A percentile compares a stretch with the other conserved stretches of the same genome.
These are phyloP conservation scores for Aleiodes sp. DNA, from an alignment of 1,140 invertebrate species.

Conservation along the genomic window DNA sequence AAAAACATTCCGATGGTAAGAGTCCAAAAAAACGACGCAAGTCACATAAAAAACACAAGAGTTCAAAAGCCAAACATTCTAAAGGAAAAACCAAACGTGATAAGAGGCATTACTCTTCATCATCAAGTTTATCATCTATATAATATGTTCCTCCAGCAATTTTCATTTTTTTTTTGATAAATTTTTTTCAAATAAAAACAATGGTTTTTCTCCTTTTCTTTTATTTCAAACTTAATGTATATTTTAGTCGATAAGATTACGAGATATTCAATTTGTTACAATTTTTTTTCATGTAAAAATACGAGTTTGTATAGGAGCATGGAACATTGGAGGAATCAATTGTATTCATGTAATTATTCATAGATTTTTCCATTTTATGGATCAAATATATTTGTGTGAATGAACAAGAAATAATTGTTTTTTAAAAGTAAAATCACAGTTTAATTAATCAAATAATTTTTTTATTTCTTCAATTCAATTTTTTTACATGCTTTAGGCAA, in stretches of 20 bases:
- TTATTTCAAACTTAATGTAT: not conserved
- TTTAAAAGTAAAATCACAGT: not conserved
- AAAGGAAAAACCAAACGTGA: not conserved
- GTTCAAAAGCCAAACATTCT: not conserved
- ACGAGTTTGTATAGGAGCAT: too few species aligned
- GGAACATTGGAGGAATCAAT: too few species aligned
- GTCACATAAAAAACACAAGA: constrained; percentile 1
- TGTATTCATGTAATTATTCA: not conserved
- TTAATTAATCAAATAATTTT: too few species aligned
- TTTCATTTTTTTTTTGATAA: too few species aligned
- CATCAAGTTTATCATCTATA: not conserved
- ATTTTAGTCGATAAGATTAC: not conserved
- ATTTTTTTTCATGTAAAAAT: not conserved
- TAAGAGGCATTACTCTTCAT: not conserved
- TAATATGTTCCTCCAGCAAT: too few species aligned
- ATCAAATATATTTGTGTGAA: not conserved
- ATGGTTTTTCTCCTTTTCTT: not conserved
- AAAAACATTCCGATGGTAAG: constrained; percentile 18
- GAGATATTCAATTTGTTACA: not conserved
- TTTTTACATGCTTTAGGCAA: too few species aligned
- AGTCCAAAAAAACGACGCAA: not conserved
- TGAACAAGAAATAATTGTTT: not conserved
- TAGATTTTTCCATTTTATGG: not conserved
- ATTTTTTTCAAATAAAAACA: too few species aligned
- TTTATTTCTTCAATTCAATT: too few species aligned